Evolutionary conservation across 2,888 invertebrate species (phyloP), one percentile per base, ranked within the genome.

Genomic region (Cosmorhoe ocellata): DNA sequence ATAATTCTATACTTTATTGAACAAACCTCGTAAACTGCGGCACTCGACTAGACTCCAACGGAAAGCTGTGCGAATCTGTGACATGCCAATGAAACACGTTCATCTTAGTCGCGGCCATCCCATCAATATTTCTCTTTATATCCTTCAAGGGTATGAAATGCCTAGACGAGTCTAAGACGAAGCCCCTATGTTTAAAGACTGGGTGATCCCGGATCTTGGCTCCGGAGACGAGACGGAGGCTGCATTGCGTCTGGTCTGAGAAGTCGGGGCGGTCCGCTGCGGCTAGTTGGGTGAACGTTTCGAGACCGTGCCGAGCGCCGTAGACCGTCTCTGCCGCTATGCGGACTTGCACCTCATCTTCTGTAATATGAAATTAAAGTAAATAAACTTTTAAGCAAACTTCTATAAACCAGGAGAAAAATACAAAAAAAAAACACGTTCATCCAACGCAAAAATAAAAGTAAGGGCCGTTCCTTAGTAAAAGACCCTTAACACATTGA

Each of bases 71-170:
- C 0, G 96, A 93, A 80, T 98, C 98, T 0, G 96, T 95, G 0
- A 94, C 94, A 74, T 97, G 96, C 98, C 98, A 98, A 74, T 98
- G 98, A 34, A 98, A 92, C 0, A 97, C 95, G 74, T 98, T 98
- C 90, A 98, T 84, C 81, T 98, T 98, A 39, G 94, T 94, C 11
- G 95, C 92, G 1, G 95, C 94, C 95, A 98, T 96, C 1, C 93
- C 97, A 65, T 97, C 95, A 59, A 98, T 87, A 37, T 95, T 95
- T 59, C 91, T 92, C 64, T 93, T 91, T 12, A 97, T 93, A 36
- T 92, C 91, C 9, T 76, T 79, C 57, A 97, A 79, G 0, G 96
- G 93, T 14, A 98, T 90, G 74, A 93, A 99, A 81, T 99, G 97
- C 52, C 99, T 92, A 0, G 97, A 94, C 0, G 97, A 95, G 74